Evolutionary conservation across 2,888 invertebrate species (phyloP).

Genomic region (Allygus modestus): DNA sequence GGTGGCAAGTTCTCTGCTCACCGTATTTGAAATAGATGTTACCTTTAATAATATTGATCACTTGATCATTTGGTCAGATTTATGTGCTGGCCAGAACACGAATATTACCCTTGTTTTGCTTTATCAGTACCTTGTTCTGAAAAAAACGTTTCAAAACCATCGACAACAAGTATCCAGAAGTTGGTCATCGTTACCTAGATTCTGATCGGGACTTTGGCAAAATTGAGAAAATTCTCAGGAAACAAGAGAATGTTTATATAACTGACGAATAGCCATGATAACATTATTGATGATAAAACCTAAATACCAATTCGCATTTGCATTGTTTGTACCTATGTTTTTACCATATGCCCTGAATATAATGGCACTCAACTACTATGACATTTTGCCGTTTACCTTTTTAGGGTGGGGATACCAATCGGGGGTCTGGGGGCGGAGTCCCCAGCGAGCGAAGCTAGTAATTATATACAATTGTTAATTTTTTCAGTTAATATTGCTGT

Average conservation of each 20-base stretch:
- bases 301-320: no score
- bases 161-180: conserved; percentile 72
- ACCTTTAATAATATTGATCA: conserved; percentile 64
- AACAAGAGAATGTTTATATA: conserved; percentile 16
- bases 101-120: conserved; percentile 62
- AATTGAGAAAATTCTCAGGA: conserved; percentile 70
- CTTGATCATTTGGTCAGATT: conserved; percentile 68
- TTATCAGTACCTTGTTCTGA: conserved; percentile 65
- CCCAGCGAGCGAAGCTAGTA: no score
- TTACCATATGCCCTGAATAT: no score
- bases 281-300: no score
- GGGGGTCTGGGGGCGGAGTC: no score
- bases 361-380: no score
- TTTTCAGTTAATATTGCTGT: no score
- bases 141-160: conserved; percentile 70
- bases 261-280: background rate
- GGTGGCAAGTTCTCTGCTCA: conserved; percentile 62
- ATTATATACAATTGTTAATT: no score
- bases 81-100: conserved; percentile 64
- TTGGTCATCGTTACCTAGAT: conserved; percentile 72
- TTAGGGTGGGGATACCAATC: no score
- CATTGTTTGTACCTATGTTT: no score
- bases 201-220: conserved; percentile 72
- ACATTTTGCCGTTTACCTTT: no score
- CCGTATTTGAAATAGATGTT: conserved; percentile 44